Conservation (phyloP, 1,140 invertebrate genomes). For the Elymnias hypermnestra region DNA sequence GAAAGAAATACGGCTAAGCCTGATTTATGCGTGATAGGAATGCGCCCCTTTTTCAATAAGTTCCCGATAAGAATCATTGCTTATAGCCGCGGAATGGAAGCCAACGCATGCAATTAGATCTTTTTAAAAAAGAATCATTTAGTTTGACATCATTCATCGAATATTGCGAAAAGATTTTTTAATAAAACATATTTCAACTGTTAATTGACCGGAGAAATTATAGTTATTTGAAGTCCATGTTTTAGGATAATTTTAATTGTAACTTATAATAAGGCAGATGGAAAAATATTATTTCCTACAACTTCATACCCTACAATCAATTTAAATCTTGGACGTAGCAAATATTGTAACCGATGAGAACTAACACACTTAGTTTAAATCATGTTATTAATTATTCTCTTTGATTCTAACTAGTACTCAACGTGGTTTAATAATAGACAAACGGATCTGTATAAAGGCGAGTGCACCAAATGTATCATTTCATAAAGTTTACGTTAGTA, state of each 20-base stretch:
- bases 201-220: too few relatives aligned
- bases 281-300: too few relatives aligned
- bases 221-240: too few relatives aligned
- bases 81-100: constrained; percentile 40
- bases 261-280: too few relatives aligned
- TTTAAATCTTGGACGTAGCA: too few relatives aligned
- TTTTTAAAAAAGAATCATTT: constrained; percentile 27
- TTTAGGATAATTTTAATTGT: too few relatives aligned
- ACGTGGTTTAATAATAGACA: constrained; percentile 31
- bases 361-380: too few relatives aligned
- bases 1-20: constrained; percentile 49
- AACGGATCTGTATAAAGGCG: constrained; percentile 23
- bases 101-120: constrained; percentile 57
- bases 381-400: too few relatives aligned
- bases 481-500: constrained; percentile 60
- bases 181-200: too few relatives aligned
- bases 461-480: constrained; percentile 55
- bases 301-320: too few relatives aligned
- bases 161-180: not conserved
- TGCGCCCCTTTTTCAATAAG: constrained; percentile 69
- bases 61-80: constrained; percentile 67
- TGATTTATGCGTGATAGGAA: constrained; percentile 69
- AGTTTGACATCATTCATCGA: not conserved
- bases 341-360: too few relatives aligned
- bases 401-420: constrained; percentile 22